phyloP scores from a whole-genome alignment of 2,888 invertebrate genomes.

The Steinernema carpocapsae region DNA sequence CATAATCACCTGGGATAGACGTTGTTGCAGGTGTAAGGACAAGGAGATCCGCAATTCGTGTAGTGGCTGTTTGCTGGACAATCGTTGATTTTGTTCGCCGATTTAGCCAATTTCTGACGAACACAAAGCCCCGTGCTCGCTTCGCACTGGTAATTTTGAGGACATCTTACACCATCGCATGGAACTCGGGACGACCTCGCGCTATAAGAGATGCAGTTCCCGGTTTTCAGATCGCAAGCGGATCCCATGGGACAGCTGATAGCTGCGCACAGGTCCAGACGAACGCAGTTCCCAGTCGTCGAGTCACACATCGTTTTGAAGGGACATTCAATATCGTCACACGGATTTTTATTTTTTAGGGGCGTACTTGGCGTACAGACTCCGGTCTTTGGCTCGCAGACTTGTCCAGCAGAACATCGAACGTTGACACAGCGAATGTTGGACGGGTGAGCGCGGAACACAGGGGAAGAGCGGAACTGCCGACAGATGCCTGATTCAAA shows the following conservation, averaged over 20 bases:
- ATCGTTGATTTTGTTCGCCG: neutral
- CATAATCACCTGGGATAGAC: slow-evolving; percentile 35
- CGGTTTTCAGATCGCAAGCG: neutral
- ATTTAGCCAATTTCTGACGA: neutral
- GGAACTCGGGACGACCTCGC: neutral
- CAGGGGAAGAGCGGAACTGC: slow-evolving; percentile 37
- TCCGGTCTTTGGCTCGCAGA: slow-evolving; percentile 37
- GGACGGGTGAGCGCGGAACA: slow-evolving; percentile 11
- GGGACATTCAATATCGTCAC: slow-evolving; percentile 1
- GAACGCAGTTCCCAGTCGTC: neutral
- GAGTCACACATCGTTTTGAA: neutral
- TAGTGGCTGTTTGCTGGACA: slow-evolving; percentile 45
- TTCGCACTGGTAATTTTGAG: neutral
- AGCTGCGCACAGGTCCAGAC: neutral
- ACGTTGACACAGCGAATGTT: slow-evolving; percentile 35
- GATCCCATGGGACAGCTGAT: slow-evolving; percentile 16
- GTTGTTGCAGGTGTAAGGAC: slow-evolving; percentile 43
- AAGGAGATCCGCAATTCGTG: slow-evolving; percentile 40
- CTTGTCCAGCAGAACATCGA: slow-evolving; percentile 39
- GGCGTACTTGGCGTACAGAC: slow-evolving; percentile 34
- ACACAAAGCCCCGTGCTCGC: neutral
- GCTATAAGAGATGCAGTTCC: neutral
- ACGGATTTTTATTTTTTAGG: neutral
- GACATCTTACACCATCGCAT: neutral
- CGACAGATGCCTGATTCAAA: slow-evolving; percentile 37